Evolutionary conservation across 1,140 invertebrate species (phyloP).

Genomic region (Mycetomoellerius zeteki): DNA sequence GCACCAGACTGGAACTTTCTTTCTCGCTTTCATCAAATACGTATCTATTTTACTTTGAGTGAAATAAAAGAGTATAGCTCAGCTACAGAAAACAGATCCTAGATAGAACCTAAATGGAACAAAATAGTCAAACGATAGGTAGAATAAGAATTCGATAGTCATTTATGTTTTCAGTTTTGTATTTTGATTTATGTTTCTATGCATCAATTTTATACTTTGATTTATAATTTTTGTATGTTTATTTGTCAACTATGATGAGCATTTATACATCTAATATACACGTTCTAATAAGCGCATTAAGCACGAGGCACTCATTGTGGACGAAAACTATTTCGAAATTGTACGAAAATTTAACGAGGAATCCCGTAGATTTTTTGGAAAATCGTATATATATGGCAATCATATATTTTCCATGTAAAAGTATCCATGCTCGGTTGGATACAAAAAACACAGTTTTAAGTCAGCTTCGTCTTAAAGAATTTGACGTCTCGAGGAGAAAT

Average conservation of each 20-base stretch:
- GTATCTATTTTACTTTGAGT: too few species aligned
- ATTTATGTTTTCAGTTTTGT: neutral
- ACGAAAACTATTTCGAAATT: neutral
- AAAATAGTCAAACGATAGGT: neutral
- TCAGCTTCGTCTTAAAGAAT: neutral
- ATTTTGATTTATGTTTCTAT: neutral
- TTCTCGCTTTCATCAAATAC: too few species aligned
- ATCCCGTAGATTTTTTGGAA: neutral
- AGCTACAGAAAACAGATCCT: too few species aligned
- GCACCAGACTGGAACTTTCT: too few species aligned
- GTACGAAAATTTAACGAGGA: neutral
- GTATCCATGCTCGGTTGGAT: too few species aligned
- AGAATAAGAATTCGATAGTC: neutral
- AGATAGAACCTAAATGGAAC: too few species aligned
- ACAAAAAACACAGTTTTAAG: neutral
- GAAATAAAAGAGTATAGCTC: too few species aligned
- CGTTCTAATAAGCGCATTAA: neutral
- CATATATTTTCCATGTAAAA: neutral
- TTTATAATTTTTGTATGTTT: neutral
- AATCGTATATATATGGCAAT: neutral
- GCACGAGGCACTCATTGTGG: too few species aligned
- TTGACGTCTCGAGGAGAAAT: neutral
- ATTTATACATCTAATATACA: neutral
- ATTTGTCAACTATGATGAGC: neutral
- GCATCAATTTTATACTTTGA: neutral